Conservation (phyloP, 1,140 invertebrate genomes). For the Maniola jurtina region DNA sequence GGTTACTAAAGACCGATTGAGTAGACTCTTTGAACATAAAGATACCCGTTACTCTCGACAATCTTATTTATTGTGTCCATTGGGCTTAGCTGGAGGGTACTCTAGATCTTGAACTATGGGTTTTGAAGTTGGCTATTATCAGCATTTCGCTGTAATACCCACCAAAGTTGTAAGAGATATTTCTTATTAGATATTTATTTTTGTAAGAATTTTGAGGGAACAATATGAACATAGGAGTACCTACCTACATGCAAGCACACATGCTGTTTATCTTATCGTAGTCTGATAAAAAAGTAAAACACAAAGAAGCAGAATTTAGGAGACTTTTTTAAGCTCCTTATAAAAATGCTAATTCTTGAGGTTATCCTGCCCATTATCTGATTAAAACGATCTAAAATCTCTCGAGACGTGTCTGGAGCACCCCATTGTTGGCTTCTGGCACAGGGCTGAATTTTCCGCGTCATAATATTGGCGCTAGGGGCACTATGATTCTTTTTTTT, state of each 20-base stretch:
- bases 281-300: no score
- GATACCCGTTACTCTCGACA: background rate
- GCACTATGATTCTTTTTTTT: conserved; percentile 1
- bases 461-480: conserved; percentile 11
- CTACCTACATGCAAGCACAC: no score
- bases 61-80: conserved; percentile 2
- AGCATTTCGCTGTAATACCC: no score
- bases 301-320: no score
- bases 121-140: no score
- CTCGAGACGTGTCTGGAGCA: conserved; percentile 4
- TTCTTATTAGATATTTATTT: no score
- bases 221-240: no score
- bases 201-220: no score
- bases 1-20: background rate
- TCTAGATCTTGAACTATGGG: background rate
- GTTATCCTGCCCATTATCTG: conserved; percentile 14
- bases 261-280: no score
- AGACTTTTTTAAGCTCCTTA: background rate
- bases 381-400: conserved; percentile 9
- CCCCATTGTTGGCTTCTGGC: conserved; percentile 13
- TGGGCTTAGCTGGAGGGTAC: background rate
- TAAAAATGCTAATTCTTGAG: background rate
- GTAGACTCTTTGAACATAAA: background rate
- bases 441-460: conserved; percentile 14
- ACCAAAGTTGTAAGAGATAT: no score